phyloP scores from a whole-genome alignment of 2,797 vertebrate species.

The Chiloscyllium punctatum region DNA sequence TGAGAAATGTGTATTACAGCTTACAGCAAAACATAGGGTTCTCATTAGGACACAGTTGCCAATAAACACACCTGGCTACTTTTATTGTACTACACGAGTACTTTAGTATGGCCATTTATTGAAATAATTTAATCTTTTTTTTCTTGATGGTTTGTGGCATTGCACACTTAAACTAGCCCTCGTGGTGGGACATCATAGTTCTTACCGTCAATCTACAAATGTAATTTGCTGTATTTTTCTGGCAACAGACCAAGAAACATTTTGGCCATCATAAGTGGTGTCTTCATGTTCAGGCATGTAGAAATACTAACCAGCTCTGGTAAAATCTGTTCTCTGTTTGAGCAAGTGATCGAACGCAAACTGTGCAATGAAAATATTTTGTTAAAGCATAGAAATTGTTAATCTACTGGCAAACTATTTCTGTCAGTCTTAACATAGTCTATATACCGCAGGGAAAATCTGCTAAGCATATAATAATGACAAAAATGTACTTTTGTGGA shows the following conservation, averaged over 20 bases:
- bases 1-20: conserved; percentile 38
- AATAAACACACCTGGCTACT: not conserved
- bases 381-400: not conserved
- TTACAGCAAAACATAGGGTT: conserved; percentile 42
- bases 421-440: conserved; percentile 2
- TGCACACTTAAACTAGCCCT: conserved; percentile 47
- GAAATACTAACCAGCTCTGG: not conserved
- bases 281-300: not conserved
- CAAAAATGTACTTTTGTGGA: conserved; percentile 27
- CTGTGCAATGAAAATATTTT: not conserved
- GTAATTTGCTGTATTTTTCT: not conserved
- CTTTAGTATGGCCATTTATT: conserved; percentile 42
- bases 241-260: not conserved
- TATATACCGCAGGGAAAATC: not conserved
- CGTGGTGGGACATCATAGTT: conserved; percentile 40
- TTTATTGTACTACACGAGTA: conserved; percentile 44
- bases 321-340: not conserved
- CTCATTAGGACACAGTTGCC: conserved; percentile 41
- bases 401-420: not conserved
- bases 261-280: not conserved
- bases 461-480: not conserved
- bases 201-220: not conserved
- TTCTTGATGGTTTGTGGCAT: conserved; percentile 47
- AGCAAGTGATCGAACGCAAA: not conserved
- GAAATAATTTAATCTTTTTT: conserved; percentile 51